Percentiles rank a stretch among this genome's conserved stretches.
phyloP scores from a whole-genome alignment of 2,888 invertebrate genomes.

The Noctua pronuba region DNA sequence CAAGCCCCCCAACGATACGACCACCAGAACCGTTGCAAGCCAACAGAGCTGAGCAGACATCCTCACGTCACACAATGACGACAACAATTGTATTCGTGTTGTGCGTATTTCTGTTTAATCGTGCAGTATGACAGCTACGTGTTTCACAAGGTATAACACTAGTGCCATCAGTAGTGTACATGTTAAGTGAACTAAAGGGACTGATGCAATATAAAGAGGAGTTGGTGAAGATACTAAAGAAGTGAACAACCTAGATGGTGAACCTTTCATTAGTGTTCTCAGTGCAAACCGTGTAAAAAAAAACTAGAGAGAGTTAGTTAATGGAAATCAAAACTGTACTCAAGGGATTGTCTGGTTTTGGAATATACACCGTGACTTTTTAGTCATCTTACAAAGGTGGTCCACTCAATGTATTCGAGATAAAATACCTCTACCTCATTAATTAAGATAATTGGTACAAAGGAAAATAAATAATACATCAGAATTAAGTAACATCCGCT shows the following conservation, averaged over 20 bases:
- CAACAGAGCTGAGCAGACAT: background rate
- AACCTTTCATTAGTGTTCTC: background rate
- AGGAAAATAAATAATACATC: too few relatives aligned
- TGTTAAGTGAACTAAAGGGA: background rate
- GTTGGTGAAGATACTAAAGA: background rate
- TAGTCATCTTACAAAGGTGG: too few relatives aligned
- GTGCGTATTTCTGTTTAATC: background rate
- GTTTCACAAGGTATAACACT: background rate
- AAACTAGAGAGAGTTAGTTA: background rate
- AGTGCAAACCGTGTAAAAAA: background rate
- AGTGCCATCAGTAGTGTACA: background rate
- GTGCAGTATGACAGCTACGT: background rate
- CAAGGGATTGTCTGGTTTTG: background rate
- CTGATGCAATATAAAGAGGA: background rate
- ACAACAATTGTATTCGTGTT: background rate
- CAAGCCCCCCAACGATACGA: background rate
- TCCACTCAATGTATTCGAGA: too few relatives aligned
- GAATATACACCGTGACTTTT: too few relatives aligned
- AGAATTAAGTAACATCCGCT: too few relatives aligned
- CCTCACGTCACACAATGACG: background rate
- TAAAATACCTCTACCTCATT: too few relatives aligned
- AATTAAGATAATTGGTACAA: too few relatives aligned
- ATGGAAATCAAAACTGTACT: background rate
- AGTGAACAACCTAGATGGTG: background rate
- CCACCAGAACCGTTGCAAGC: background rate